Evolutionary conservation across 2,113 vertebrate species (phyloP).

Genomic region (Melanotaenia duboulayi): DNA sequence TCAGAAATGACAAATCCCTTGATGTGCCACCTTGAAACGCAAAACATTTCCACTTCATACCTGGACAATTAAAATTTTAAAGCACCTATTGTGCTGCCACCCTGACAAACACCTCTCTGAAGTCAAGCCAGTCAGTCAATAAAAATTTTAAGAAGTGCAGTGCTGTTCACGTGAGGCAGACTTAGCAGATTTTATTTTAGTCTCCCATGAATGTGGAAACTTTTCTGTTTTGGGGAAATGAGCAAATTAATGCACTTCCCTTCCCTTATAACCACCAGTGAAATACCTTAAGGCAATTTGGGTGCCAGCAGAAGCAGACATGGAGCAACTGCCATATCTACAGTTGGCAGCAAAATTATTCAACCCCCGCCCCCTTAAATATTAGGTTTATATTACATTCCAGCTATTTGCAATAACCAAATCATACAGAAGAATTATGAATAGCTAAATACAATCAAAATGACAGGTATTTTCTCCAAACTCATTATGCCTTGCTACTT

Average conservation of each 20-base stretch:
- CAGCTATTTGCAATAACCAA: not conserved
- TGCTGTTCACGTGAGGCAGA: too few species aligned
- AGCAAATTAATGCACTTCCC: conserved; percentile 19
- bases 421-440: not conserved
- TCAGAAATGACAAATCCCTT: too few species aligned
- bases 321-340: conserved; percentile 21
- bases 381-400: not conserved
- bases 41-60: too few species aligned
- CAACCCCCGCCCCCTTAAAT: not conserved
- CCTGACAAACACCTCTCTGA: too few species aligned
- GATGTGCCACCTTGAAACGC: too few species aligned
- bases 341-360: conserved; percentile 1
- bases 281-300: conserved; percentile 42
- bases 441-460: not conserved
- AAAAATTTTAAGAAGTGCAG: too few species aligned
- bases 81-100: too few species aligned
- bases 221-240: not conserved
- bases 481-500: not conserved
- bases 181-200: not conserved
- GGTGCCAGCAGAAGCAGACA: conserved; percentile 40
- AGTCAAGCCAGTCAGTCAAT: too few species aligned
- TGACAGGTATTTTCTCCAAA: not conserved
- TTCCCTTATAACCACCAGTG: conserved; percentile 10
- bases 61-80: too few species aligned
- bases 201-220: not conserved